phyloP scores from a whole-genome alignment of 2,113 vertebrate species.

The Pelecanoides urinatrix region DNA sequence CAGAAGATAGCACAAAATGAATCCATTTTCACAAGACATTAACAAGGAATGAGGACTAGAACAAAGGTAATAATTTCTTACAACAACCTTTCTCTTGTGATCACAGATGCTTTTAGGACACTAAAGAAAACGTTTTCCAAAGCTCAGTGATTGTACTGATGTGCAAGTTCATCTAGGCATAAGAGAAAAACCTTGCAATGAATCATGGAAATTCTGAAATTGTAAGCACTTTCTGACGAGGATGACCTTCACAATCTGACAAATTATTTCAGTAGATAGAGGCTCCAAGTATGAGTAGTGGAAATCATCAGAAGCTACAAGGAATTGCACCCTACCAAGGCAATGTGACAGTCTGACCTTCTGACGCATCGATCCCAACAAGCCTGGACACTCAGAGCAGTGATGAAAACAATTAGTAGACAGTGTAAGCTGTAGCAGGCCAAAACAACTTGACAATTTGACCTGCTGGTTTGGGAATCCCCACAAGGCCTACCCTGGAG shows the following conservation, averaged over 20 bases:
- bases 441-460: background rate
- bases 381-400: background rate
- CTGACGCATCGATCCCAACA: background rate
- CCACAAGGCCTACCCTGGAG: background rate
- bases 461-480: background rate
- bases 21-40: background rate
- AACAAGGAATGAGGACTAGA: background rate
- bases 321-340: background rate
- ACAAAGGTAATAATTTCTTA: background rate
- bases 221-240: background rate
- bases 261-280: background rate
- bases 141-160: background rate
- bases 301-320: background rate
- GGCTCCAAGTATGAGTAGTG: background rate
- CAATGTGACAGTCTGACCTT: background rate
- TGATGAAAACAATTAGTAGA: background rate
- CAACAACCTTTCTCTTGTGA: background rate
- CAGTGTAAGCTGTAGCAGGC: background rate
- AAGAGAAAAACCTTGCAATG: background rate
- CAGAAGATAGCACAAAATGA: background rate
- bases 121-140: background rate
- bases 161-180: background rate
- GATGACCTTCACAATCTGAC: background rate
- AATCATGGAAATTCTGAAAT: background rate
- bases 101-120: constrained; percentile 1